Base-by-base conservation (phyloP, 2,113 vertebrate species). In the Coturnix japonica region DNA sequence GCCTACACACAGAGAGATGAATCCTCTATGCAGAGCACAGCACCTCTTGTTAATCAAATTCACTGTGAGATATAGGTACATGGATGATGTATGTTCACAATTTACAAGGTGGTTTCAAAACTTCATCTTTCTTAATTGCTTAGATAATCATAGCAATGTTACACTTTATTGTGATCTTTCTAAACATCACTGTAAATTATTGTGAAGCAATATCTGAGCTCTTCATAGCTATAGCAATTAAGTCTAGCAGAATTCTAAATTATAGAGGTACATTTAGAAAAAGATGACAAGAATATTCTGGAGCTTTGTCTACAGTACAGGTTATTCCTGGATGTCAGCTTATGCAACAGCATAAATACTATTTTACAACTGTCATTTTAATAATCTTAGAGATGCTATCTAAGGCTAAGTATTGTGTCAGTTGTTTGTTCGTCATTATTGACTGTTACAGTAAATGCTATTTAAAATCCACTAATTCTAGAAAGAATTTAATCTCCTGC, bases 151-250 rank as follows among this genome's bases (percentile, higher is more conserved):
- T 20, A 79, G 31, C 54, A 76, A 88, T 90, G 37, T 3, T 66
- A 26, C 63, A n/a, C 25, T 83, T 86, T 79, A 90, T 87, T 73
- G 31, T 85, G 59, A 87, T 92, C 57, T 81, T 93, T 91, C 79
- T 64, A 89, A 86, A 81, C 53, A 81, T 81, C 66, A 59, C 19
- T 41, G 30, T 84, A 94, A 93, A 92, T 89, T 91, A 72, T 70
- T 47, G 23, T 54, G 46, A 84, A 91, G 65, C 44, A 82, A 39
- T 71, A 77, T 44, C 31, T 95, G 49, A 89, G 67, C 56, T 65
- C 69, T 44, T 91, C 61, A 89, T 37, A 92, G 49, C 19, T 92
- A 23, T 44, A 67, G 28, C 51, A 85, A 80, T 91, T 91, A 93
- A 65, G 20, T 44, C 4, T 1, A 85, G 3, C 33, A 92, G 66